phyloP scores from a whole-genome alignment of 2,113 vertebrate species.

The Pteropus alecto region DNA sequence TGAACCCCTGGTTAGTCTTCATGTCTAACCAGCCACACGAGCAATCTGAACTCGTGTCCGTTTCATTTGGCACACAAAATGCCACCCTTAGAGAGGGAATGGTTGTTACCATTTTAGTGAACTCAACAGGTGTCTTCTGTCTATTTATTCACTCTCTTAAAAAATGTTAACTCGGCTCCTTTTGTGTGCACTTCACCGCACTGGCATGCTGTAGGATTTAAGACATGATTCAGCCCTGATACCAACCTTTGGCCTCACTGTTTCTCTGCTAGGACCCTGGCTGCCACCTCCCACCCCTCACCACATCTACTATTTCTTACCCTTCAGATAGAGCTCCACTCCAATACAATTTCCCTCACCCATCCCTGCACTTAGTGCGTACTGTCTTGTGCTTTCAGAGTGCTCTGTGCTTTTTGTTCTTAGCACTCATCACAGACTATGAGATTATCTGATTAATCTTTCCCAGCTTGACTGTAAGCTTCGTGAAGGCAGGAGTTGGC shows the following conservation, averaged over 20 bases:
- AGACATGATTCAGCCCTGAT: neutral
- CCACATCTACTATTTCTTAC: too few species aligned
- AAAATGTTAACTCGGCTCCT: neutral
- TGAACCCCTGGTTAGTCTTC: too few species aligned
- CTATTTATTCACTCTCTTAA: neutral
- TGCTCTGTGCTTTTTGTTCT: neutral
- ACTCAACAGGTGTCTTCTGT: neutral
- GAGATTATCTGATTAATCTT: neutral
- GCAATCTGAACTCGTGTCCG: neutral
- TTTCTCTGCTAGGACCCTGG: neutral
- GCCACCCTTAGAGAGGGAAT: neutral
- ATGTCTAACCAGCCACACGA: neutral
- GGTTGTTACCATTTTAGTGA: neutral
- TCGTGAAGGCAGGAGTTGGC: neutral
- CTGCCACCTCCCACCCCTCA: neutral
- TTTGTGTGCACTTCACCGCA: neutral
- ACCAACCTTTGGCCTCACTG: neutral
- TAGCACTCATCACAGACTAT: neutral
- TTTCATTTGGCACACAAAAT: neutral
- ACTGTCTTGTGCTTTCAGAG: neutral
- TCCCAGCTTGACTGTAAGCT: neutral
- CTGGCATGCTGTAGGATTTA: neutral
- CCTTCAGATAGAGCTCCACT: neutral
- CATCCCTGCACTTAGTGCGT: neutral
- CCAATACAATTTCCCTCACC: neutral